Evolutionary conservation across 2,888 invertebrate genomes (phyloP), one percentile per base, ranked within the genome.

Genomic region (Melanostoma scalare): DNA sequence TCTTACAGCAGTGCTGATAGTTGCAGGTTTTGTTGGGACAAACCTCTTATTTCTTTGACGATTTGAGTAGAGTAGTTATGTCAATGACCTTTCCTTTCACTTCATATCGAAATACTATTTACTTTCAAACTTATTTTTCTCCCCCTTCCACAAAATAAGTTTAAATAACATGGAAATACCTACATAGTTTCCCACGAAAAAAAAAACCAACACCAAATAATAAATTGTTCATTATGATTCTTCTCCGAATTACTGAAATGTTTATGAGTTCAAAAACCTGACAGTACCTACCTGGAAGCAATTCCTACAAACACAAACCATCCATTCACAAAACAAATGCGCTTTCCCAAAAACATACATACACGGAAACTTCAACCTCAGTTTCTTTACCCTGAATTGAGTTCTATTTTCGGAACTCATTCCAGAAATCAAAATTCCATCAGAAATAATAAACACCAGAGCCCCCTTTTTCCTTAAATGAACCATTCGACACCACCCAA

Each of bases 301-400:
- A 67, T 76, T 8, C 33, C 75, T 9, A 61, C 36, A 72, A 75
- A 20, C 33, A 20, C 6, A 40, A 42, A 9, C 20, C 40, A 36
- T 3, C 31, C 31, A 6, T 38, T n/a, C 30, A 55, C 33, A 20
- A 60, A 60, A 38, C 33, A 60, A 20, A 6, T 20, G 5, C 20
- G 20, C 63, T 56, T 9, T 8, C 9, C 6, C 10, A 50, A 71
- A 60, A 20, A 10, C 48, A 10, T 48, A 33, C 60, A 73, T 46
- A 82, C 63, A 69, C 77, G 78, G 82, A 82, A 82, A 78, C 74
- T 44, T 65, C 31, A 55, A 77, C 72, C 75, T 63, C 56, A 71
- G 36, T 76, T 78, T 46, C 58, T 44, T 60, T 68, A 69, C 67
- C 68, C 67, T 35, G 61, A 77, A 77, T 46, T 35, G 56, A 53